Conservation (phyloP, 2,888 invertebrate species). For the Furcula furcula region DNA sequence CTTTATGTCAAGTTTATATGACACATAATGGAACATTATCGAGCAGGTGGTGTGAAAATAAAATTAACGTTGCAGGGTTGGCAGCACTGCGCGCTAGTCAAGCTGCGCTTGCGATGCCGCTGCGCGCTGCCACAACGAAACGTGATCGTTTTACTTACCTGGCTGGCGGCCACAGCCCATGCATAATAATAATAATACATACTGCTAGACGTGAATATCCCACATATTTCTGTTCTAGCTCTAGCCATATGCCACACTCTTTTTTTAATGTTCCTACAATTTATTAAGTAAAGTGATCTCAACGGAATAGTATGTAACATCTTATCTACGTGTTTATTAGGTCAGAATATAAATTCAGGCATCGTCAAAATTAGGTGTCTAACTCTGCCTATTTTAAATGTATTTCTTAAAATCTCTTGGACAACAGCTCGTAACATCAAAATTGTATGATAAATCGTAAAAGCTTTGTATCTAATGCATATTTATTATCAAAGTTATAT, state of each 20-base stretch:
- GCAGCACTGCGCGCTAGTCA: conserved; percentile 24
- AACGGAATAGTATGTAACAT: too few species aligned
- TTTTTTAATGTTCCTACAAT: conserved; percentile 18
- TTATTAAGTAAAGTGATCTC: too few species aligned
- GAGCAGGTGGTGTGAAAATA: too few species aligned
- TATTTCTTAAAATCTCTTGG: conserved; percentile 1
- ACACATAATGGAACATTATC: too few species aligned
- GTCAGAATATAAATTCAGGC: too few species aligned
- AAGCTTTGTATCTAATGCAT: conserved; percentile 13
- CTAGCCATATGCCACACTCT: conserved; percentile 12
- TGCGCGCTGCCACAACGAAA: conserved; percentile 41
- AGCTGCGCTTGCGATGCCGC: conserved; percentile 15
- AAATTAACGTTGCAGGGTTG: conserved; percentile 11
- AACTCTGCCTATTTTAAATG: too few species aligned
- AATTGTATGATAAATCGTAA: conserved; percentile 13
- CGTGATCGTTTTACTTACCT: conserved; percentile 56
- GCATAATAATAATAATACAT: conserved; percentile 30
- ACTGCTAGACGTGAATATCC: conserved; percentile 12
- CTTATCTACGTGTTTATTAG: too few species aligned
- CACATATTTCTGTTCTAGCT: too few species aligned
- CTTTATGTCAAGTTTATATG: too few species aligned
- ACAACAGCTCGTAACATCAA: conserved; percentile 7
- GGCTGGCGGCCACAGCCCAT: conserved; percentile 31
- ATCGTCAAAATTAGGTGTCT: too few species aligned
- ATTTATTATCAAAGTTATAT: conserved; percentile 14